phyloP scores from a whole-genome alignment of 1,140 invertebrate genomes.

The Ditylenchus dipsaci region DNA sequence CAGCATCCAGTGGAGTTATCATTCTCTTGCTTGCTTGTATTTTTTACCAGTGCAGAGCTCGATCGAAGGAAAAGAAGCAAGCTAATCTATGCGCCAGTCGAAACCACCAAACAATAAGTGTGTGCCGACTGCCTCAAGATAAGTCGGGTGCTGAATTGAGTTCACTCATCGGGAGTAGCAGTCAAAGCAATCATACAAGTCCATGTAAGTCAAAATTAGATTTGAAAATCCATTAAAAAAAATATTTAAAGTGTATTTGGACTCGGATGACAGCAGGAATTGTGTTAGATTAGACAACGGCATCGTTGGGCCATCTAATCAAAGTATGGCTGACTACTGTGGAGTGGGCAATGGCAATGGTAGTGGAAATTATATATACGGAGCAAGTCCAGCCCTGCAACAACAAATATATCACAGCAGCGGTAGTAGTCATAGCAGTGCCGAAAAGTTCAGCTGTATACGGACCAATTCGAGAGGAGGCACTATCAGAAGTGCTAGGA shows the following conservation, averaged over 20 bases:
- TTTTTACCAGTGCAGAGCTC: slow-evolving; percentile 34
- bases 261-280: slow-evolving; percentile 13
- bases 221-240: not conserved
- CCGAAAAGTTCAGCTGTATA: not conserved
- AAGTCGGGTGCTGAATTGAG: slow-evolving; percentile 9
- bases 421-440: not conserved
- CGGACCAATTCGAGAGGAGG: not conserved
- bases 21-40: slow-evolving; percentile 34
- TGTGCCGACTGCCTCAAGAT: not conserved
- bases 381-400: not conserved
- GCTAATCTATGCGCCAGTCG: not conserved
- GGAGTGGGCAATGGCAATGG: not conserved
- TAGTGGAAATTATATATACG: not conserved
- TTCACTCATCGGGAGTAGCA: slow-evolving; percentile 29
- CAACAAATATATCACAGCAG: not conserved
- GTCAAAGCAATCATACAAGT: slow-evolving; percentile 2
- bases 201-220: slow-evolving; percentile 10
- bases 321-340: not conserved
- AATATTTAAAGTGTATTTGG: slow-evolving; percentile 34
- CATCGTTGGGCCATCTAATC: not conserved
- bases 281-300: not conserved
- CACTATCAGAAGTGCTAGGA: not conserved
- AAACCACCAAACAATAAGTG: not conserved
- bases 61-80: slow-evolving; percentile 2
- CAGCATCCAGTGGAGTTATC: slow-evolving; percentile 28